A percentile compares a stretch with the other conserved stretches of the same genome.
phyloP scores from a whole-genome alignment of 2,797 vertebrate genomes.

The Enteromius fasciolatus region DNA sequence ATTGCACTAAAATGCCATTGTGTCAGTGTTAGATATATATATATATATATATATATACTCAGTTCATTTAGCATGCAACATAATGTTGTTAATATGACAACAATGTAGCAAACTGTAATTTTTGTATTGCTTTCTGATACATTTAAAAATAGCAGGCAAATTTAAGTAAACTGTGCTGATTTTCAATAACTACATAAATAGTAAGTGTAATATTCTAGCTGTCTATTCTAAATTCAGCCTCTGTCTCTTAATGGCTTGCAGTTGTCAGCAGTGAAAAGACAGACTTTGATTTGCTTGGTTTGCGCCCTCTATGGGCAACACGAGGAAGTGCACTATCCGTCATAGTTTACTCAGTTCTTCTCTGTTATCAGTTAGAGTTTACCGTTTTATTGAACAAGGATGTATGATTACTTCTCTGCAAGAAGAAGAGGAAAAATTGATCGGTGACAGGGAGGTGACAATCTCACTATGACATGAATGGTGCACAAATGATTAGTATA shows the following conservation, averaged over 20 bases:
- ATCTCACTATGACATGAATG: constrained; percentile 30
- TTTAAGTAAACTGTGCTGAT: neutral
- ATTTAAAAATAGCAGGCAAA: neutral
- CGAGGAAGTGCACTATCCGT: neutral
- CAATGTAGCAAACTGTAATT: neutral
- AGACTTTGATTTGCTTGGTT: constrained; percentile 37
- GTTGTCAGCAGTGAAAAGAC: neutral
- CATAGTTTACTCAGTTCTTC: neutral
- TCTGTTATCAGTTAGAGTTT: constrained; percentile 4
- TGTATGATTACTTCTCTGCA: neutral
- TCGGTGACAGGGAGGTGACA: constrained; percentile 6
- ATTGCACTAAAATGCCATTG: neutral
- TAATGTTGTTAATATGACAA: neutral
- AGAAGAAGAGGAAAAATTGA: neutral
- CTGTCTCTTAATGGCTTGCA: constrained; percentile 6
- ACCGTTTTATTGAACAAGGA: constrained; percentile 1
- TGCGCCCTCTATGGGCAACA: constrained; percentile 59
- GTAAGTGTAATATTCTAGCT: neutral
- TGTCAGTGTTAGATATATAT: neutral
- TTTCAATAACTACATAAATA: neutral
- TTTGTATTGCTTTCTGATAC: neutral
- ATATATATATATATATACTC: neutral
- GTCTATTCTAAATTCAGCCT: neutral
- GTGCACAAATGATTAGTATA: constrained; percentile 13
- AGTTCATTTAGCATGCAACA: neutral